A percentile compares a stretch with the other conserved stretches of the same genome.
Evolutionary conservation across 2,113 vertebrate genomes (phyloP).

Genomic region (Callipepla californica): DNA sequence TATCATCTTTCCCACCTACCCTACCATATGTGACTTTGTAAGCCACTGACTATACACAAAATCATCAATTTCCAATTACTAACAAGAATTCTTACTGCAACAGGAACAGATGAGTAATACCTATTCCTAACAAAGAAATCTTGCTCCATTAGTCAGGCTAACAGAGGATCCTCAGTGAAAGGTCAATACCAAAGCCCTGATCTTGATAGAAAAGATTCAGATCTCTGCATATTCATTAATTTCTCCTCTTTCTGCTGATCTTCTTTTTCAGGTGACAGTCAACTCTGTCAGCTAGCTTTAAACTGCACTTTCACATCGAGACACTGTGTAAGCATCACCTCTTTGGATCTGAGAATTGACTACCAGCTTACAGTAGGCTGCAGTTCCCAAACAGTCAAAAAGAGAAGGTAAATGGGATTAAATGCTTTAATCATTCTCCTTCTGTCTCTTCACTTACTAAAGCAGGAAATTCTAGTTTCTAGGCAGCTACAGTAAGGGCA

Average conservation of each 20-base stretch:
- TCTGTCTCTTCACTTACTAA: background rate
- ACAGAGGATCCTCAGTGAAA: background rate
- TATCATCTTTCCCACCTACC: background rate
- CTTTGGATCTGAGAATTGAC: background rate
- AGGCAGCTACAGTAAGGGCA: conserved; percentile 16
- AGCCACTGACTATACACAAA: background rate
- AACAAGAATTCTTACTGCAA: background rate
- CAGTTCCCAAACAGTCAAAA: background rate
- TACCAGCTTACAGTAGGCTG: background rate
- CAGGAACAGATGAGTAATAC: background rate
- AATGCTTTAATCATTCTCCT: conserved; percentile 40
- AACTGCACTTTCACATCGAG: background rate
- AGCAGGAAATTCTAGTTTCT: conserved; percentile 32
- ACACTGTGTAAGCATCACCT: background rate
- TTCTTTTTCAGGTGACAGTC: background rate
- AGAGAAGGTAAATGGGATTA: background rate
- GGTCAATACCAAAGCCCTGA: background rate
- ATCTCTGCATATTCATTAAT: background rate
- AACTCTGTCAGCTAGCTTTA: background rate
- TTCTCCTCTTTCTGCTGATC: background rate
- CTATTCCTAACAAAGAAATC: background rate
- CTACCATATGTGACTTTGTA: background rate
- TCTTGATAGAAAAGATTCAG: background rate
- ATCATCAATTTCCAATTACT: background rate
- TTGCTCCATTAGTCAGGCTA: background rate